Base-by-base conservation (phyloP, 2,113 vertebrate genomes). In the Pomatorhinus ruficollis region DNA sequence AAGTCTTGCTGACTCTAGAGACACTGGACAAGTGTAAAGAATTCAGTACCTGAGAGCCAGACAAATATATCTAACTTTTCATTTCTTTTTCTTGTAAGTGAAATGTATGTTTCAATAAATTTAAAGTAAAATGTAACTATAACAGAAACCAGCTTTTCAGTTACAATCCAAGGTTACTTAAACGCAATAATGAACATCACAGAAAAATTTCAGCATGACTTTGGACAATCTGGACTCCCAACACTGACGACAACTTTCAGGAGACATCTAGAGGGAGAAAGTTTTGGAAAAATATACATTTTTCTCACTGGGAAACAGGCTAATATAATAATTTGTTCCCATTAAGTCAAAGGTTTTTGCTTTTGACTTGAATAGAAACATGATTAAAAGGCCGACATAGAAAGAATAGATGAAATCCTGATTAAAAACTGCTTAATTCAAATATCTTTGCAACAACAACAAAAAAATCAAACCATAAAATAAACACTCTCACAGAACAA, bases 341-440 rank as follows among this genome's bases (percentile, higher is more conserved):
- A 94, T 94, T 96, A 95, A 95, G 94, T 95, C 89, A 94, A 47
- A 54, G 33, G 4, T 77, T 92, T 83, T 85, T 72, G 42, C 47
- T 89, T 91, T 75, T 70, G 63, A 88, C 68, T 93, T 83, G 27
- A 91, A 80, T 52, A 83, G 50, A 15, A 93, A 78, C 40, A 75
- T 49, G 64, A 95, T 90, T 90, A 93, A 95, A 93, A 91, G 35
- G 47, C 75, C 30, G 79, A 76, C 42, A 40, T 9, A 50, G 60
- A 72, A 97, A 94, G 65, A 60, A 60, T 5, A 88, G 68, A 83
- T 50, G 37, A 97, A 90, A 94, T 64, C 65, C 76, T 71, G 54
- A 95, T 90, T 72, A 83, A 95, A 91, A 52, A 49, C 37, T 69
- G 28, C 76, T 94, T 97, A 89, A 90, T 85, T 88, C 77, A 97